These are phyloP conservation scores for Camponotus pennsylvanicus DNA, from an alignment of 1,140 invertebrate species.

Conservation along the genomic window DNA sequence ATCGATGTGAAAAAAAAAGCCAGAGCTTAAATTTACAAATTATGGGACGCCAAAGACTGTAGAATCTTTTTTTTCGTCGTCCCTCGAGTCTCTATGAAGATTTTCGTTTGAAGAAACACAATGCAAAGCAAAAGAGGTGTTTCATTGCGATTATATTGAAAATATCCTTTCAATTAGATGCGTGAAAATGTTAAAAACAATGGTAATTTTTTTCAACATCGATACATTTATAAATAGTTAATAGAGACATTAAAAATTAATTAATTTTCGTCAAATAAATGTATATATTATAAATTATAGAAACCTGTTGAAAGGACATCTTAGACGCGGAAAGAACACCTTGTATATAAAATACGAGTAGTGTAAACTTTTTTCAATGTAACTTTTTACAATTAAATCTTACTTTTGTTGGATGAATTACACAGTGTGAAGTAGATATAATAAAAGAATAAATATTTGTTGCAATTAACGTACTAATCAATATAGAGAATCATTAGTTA, in stretches of 20 bases:
- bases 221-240: slow-evolving; percentile 3
- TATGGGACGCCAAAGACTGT: slow-evolving; percentile 14
- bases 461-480: slow-evolving; percentile 57
- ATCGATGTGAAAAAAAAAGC: slow-evolving; percentile 32
- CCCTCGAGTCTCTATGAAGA: slow-evolving; percentile 17
- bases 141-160: slow-evolving; percentile 2
- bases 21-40: slow-evolving; percentile 60
- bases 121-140: not conserved
- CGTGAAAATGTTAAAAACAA: not conserved
- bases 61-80: slow-evolving; percentile 35
- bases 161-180: slow-evolving; percentile 27
- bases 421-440: slow-evolving; percentile 13
- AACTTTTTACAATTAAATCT: slow-evolving; percentile 36
- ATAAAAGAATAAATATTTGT: slow-evolving; percentile 42
- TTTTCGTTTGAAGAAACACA: slow-evolving; percentile 5
- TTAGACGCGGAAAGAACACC: not conserved
- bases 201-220: not conserved
- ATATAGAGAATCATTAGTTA: slow-evolving; percentile 53
- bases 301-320: not conserved
- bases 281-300: slow-evolving; percentile 24
- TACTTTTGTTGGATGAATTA: slow-evolving; percentile 34
- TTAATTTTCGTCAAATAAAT: slow-evolving; percentile 20
- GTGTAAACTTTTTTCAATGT: slow-evolving; percentile 44
- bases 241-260: slow-evolving; percentile 45
- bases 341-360: slow-evolving; percentile 44